Conservation (phyloP, 2,113 vertebrate species). For the Gasterosteus nipponicus region DNA sequence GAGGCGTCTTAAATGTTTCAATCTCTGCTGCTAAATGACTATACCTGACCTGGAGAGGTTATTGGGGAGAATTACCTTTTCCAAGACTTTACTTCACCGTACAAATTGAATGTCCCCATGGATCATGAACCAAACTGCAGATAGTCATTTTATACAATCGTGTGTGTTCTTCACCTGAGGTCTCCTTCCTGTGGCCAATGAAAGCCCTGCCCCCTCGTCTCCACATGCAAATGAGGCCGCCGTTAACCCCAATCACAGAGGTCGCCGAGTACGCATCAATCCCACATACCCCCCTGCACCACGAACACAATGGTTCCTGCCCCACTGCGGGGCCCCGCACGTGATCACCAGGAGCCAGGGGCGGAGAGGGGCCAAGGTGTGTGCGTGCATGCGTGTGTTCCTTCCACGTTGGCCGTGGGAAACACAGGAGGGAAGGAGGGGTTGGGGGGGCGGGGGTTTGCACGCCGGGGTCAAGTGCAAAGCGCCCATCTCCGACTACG, state of each 20-base stretch:
- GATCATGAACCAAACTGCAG: background rate
- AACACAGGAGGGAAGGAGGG: slow-evolving; percentile 25
- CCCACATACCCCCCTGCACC: slow-evolving; percentile 62
- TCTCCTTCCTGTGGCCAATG: slow-evolving; percentile 66
- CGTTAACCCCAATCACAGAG: slow-evolving; percentile 83
- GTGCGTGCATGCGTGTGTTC: slow-evolving; percentile 17
- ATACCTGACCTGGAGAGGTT: slow-evolving; percentile 3
- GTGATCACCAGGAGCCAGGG: slow-evolving; percentile 70
- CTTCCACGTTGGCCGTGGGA: slow-evolving; percentile 49
- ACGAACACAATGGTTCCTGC: slow-evolving; percentile 55
- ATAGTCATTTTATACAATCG: background rate
- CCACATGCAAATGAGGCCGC: slow-evolving; percentile 79
- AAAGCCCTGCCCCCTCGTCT: slow-evolving; percentile 58
- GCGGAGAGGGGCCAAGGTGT: slow-evolving; percentile 42
- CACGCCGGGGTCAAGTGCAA: slow-evolving; percentile 60
- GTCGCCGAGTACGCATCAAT: slow-evolving; percentile 65
- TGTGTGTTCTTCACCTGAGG: slow-evolving; percentile 57
- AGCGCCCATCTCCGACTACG: slow-evolving; percentile 41
- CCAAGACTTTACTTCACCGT: background rate
- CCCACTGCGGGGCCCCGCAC: slow-evolving; percentile 54
- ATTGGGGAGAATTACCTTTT: background rate
- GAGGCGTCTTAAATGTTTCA: background rate
- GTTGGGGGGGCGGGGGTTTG: slow-evolving; percentile 42
- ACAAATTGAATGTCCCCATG: background rate
- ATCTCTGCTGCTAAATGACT: background rate